These are phyloP conservation scores for Campoletis sonorensis DNA, from an alignment of 1,140 invertebrate genomes.

Conservation along the genomic window DNA sequence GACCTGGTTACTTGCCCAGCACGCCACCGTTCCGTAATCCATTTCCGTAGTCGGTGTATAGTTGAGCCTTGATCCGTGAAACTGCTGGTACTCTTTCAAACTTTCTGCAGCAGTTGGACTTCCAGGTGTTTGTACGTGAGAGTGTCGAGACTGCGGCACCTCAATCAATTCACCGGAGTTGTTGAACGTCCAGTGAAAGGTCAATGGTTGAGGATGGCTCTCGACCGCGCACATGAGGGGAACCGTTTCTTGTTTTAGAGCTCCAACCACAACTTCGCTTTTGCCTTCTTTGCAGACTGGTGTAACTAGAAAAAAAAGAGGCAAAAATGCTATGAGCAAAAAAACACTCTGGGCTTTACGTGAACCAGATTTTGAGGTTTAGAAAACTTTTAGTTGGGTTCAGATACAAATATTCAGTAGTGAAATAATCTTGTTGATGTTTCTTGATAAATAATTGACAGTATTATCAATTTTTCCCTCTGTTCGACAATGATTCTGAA, in stretches of 20 bases:
- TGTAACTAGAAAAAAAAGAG: conserved; percentile 79
- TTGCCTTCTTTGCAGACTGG: conserved; percentile 86
- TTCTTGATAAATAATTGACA: too few relatives aligned
- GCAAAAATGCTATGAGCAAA: conserved; percentile 32
- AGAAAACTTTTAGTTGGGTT: not conserved
- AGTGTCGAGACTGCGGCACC: conserved; percentile 81
- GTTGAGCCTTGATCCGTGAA: conserved; percentile 84
- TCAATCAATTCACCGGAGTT: conserved; percentile 89
- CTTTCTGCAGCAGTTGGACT: conserved; percentile 68
- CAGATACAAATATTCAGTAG: too few relatives aligned
- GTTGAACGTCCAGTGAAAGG: conserved; percentile 93
- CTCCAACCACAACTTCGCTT: conserved; percentile 87
- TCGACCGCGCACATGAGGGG: conserved; percentile 89
- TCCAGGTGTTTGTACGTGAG: conserved; percentile 77
- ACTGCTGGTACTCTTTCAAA: conserved; percentile 69
- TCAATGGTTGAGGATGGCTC: conserved; percentile 87
- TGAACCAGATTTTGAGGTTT: not conserved
- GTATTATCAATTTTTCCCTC: too few relatives aligned
- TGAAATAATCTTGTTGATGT: too few relatives aligned
- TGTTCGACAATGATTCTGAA: not conserved
- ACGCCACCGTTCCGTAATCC: conserved; percentile 92
- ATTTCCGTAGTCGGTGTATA: conserved; percentile 91
- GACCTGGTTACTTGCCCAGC: conserved; percentile 89
- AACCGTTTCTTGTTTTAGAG: conserved; percentile 90
- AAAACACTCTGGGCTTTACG: not conserved